Evolutionary conservation across 2,888 invertebrate species (phyloP).

Genomic region (Kuschelorhynchus macadamiae): DNA sequence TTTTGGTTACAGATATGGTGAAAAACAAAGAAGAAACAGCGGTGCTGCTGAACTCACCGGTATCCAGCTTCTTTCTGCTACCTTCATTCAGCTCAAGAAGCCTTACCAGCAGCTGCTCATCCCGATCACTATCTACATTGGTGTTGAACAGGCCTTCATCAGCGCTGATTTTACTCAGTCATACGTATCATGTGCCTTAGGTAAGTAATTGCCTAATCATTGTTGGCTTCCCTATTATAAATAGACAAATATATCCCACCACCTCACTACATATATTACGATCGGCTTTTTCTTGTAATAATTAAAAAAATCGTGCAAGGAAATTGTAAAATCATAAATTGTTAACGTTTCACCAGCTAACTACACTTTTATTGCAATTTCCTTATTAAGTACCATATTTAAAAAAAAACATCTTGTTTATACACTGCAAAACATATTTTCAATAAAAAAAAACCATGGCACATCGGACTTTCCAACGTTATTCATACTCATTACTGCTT

Average conservation of each 20-base stretch:
- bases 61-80: constrained; percentile 87
- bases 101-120: constrained; percentile 93
- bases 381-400: too few species aligned
- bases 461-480: too few species aligned
- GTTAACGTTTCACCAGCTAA: too few species aligned
- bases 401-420: too few species aligned
- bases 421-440: too few species aligned
- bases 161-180: constrained; percentile 92
- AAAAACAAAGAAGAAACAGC: constrained; percentile 83
- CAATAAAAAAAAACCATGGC: too few species aligned
- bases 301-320: too few species aligned
- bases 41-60: constrained; percentile 84
- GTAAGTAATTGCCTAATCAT: constrained; percentile 67
- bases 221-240: background rate
- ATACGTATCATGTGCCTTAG: constrained; percentile 80
- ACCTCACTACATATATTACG: too few species aligned
- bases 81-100: constrained; percentile 91
- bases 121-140: constrained; percentile 96
- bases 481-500: too few species aligned
- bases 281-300: too few species aligned
- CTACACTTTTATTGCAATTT: too few species aligned
- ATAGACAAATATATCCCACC: background rate
- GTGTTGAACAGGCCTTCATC: constrained; percentile 97
- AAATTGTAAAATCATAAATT: too few species aligned
- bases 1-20: constrained; percentile 80